Evolutionary conservation across 2,888 invertebrate species (phyloP).

Genomic region (Plagodis pulveraria): DNA sequence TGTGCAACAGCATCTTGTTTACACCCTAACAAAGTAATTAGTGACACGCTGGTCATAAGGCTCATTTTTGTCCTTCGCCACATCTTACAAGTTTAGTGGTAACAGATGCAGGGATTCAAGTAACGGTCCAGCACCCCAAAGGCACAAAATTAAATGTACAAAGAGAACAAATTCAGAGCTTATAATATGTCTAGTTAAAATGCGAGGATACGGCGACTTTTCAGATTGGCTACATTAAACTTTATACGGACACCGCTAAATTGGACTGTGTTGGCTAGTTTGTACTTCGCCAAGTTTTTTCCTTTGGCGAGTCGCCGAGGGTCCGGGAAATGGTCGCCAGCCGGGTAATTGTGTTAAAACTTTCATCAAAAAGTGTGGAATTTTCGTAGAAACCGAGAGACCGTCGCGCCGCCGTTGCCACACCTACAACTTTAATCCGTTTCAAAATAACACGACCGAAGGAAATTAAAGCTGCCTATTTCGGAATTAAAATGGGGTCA

Average conservation of each 20-base stretch:
- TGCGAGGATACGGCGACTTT: slow-evolving; percentile 69
- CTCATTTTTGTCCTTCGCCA: too few relatives aligned
- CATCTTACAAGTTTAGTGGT: too few relatives aligned
- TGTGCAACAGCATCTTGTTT: too few relatives aligned
- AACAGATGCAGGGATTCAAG: too few relatives aligned
- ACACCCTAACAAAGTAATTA: too few relatives aligned
- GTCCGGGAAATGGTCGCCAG: slow-evolving; percentile 72
- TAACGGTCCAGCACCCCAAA: too few relatives aligned
- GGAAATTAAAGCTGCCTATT: slow-evolving; percentile 47
- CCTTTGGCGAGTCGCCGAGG: slow-evolving; percentile 71
- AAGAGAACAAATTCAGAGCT: slow-evolving; percentile 27
- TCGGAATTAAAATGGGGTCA: slow-evolving; percentile 36
- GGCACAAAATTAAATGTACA: slow-evolving; percentile 20
- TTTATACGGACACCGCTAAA: slow-evolving; percentile 80
- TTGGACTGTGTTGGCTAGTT: slow-evolving; percentile 81
- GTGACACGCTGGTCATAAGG: too few relatives aligned
- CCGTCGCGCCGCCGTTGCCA: slow-evolving; percentile 59
- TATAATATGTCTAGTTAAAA: slow-evolving; percentile 64
- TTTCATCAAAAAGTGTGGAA: slow-evolving; percentile 82
- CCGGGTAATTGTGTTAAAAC: slow-evolving; percentile 83
- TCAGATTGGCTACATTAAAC: slow-evolving; percentile 82
- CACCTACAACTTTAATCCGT: slow-evolving; percentile 75
- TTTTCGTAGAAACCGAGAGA: slow-evolving; percentile 69
- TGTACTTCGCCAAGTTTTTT: slow-evolving; percentile 82
- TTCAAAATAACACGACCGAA: slow-evolving; percentile 61